These are phyloP conservation scores for Spizella passerina DNA, from an alignment of 2,797 vertebrate genomes.

Conservation along the genomic window DNA sequence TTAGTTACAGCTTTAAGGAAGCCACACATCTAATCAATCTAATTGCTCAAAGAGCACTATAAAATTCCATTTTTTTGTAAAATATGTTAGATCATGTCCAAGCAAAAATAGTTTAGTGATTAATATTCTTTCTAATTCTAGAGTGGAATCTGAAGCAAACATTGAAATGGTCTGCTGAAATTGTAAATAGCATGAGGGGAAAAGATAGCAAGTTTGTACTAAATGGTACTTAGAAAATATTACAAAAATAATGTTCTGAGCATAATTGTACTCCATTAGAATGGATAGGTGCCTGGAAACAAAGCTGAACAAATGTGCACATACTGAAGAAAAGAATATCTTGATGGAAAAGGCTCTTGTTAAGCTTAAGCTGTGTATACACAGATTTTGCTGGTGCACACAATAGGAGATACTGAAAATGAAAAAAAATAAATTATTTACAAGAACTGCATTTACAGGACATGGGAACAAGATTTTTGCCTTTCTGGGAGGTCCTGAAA, in stretches of 20 bases:
- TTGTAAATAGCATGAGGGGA: slow-evolving; percentile 46
- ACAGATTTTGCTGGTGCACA: background rate
- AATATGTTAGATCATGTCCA: slow-evolving; percentile 47
- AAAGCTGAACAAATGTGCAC: slow-evolving; percentile 30
- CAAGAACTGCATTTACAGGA: background rate
- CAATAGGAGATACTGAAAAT: background rate
- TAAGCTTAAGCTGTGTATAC: background rate
- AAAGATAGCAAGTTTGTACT: slow-evolving; percentile 34
- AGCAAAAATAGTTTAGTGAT: slow-evolving; percentile 49
- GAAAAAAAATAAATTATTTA: background rate
- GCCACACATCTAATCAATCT: slow-evolving; percentile 37
- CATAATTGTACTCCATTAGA: slow-evolving; percentile 57
- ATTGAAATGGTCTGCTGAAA: slow-evolving; percentile 26
- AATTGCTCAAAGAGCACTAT: slow-evolving; percentile 59
- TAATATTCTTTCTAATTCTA: slow-evolving; percentile 64
- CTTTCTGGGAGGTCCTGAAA: background rate
- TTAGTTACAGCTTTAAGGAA: slow-evolving; percentile 57
- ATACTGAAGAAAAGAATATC: background rate
- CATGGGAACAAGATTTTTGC: background rate
- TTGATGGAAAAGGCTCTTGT: slow-evolving; percentile 8
- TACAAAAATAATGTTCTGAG: slow-evolving; percentile 38
- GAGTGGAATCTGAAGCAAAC: slow-evolving; percentile 41
- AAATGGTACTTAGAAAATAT: slow-evolving; percentile 35
- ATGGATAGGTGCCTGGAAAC: slow-evolving; percentile 25
- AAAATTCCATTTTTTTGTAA: background rate